Evolutionary conservation across 37 sponge, comb jelly and placozoan genomes (phyloP), one percentile per base, ranked within the genome.

Genomic region (Spongia lamella): DNA sequence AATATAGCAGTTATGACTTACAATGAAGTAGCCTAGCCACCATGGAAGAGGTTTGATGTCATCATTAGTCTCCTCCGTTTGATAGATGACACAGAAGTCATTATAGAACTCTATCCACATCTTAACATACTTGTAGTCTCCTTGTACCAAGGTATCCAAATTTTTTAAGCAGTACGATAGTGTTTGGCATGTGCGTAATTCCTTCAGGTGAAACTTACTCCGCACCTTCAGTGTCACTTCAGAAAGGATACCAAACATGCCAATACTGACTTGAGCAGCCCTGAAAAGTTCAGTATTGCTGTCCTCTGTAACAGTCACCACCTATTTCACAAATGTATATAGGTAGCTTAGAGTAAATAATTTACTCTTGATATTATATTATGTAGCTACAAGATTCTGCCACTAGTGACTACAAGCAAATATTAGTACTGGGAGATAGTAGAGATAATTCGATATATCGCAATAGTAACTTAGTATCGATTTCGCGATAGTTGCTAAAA

Each of bases 71-170:
- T 61, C 51, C 9, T 36, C 55, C 1, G 84, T 84, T 31, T 76
- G 70, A 58, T 59, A 84, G 63, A 84, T 17, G 1, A 70, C 72
- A 69, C 84, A 84, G 40, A 75, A 61, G 61, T 76, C 61, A 32
- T 84, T 84, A 39, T 76, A 49, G 40, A 84, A 76, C 72, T 84
- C 84, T 30, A 76, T 70, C 84, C 84, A 84, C 32, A 70, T 56
- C 70, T 84, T 84, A n/a, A 84, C 84, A 70, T 70, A 77, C 53
- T 59, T 19, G 54, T 61, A 31, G 52, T 31, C 37, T 15, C 36
- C 68, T 1, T 71, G 29, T 3, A 72, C 82, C 16, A 84, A 37
- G 6, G 33, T 56, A 33, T 76, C 63, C 32, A 84, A 17, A 30
- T 84, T 14, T 9, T 76, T 54, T 47, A 84, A 26, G 71, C 84